Percentiles rank a stretch among this genome's conserved stretches.
These are phyloP conservation scores for Sclerurus mexicanus DNA, from an alignment of 2,113 vertebrate genomes.

Conservation along the genomic window DNA sequence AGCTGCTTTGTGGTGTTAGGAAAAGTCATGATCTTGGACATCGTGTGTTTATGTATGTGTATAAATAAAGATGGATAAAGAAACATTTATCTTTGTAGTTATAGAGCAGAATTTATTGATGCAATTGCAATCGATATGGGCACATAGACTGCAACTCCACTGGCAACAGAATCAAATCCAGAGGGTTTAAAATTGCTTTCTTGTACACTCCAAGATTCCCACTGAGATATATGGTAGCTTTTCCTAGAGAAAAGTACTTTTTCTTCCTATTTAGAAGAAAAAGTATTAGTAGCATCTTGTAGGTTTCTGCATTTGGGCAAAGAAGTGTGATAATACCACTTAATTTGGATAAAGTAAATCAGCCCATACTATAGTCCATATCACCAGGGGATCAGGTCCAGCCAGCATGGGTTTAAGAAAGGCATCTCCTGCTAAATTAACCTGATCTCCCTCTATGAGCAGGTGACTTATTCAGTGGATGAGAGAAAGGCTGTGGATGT, in stretches of 20 bases:
- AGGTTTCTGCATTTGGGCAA: not conserved
- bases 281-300: not conserved
- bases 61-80: not conserved
- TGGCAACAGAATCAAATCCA: not conserved
- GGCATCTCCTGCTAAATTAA: not conserved
- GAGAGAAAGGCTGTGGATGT: not conserved
- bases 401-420: not conserved
- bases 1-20: not conserved
- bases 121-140: not conserved
- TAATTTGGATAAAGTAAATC: not conserved
- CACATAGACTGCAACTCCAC: not conserved
- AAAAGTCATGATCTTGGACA: not conserved
- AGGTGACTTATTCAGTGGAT: not conserved
- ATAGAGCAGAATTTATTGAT: not conserved
- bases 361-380: not conserved
- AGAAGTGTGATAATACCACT: too few species aligned
- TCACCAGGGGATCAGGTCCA: not conserved
- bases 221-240: not conserved
- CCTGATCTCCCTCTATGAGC: not conserved
- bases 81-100: not conserved
- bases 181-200: not conserved
- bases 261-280: not conserved
- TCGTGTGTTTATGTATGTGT: not conserved
- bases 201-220: not conserved
- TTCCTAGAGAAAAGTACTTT: not conserved